A percentile compares a stretch with the other conserved stretches of the same genome.
These are phyloP conservation scores for Riptortus pedestris DNA, from an alignment of 1,140 invertebrate genomes.

Conservation along the genomic window DNA sequence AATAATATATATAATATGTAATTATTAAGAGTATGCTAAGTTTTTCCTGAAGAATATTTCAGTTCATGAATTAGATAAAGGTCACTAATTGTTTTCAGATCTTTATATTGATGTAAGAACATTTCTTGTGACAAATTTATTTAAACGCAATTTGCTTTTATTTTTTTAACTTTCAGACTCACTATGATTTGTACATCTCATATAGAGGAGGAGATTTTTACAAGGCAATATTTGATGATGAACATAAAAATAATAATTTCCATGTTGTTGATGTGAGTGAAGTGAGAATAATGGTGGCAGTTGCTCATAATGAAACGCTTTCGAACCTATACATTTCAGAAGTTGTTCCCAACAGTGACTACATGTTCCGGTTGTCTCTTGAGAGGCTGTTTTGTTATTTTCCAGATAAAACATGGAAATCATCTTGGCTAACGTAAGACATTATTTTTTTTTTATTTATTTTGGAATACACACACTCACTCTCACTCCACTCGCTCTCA, in stretches of 20 bases:
- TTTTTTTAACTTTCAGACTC: conserved; percentile 42
- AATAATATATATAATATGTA: no score
- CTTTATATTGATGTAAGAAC: background rate
- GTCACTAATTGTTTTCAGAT: background rate
- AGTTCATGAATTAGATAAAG: no score
- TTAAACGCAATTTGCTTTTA: no score
- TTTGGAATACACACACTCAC: no score
- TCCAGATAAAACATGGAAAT: conserved; percentile 57
- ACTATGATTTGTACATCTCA: conserved; percentile 62
- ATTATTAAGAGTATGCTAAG: no score
- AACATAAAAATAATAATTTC: conserved; percentile 54
- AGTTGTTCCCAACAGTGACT: conserved; percentile 41
- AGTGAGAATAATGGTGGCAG: conserved; percentile 68
- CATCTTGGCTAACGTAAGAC: conserved; percentile 75
- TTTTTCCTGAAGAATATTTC: no score
- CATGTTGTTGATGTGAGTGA: conserved; percentile 72
- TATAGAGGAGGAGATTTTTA: conserved; percentile 55
- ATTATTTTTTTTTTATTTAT: no score
- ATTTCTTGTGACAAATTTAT: background rate
- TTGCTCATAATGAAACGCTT: conserved; percentile 60
- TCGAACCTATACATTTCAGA: conserved; percentile 72
- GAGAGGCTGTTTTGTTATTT: conserved; percentile 75
- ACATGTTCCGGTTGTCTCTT: conserved; percentile 62
- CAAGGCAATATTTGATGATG: conserved; percentile 61
- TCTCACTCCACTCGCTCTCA: no score